Base-by-base conservation (phyloP, 2,888 invertebrate species). In the Tribolium freemani region DNA sequence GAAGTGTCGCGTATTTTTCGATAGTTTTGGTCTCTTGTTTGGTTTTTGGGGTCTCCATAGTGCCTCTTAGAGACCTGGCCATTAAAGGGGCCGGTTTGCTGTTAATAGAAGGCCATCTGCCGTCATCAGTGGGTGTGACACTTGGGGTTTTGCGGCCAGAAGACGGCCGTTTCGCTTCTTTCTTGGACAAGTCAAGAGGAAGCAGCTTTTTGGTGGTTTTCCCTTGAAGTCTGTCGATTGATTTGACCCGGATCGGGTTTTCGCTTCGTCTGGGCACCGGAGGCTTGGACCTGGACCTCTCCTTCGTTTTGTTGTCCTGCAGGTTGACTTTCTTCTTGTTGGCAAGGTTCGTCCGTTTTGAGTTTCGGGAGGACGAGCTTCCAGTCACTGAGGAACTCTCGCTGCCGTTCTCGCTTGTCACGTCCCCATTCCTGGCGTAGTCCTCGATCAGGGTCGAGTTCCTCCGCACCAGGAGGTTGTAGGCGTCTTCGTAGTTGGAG, bases 1-100 rank as follows among this genome's bases (percentile, higher is more conserved):
- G 95, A 48, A 95, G 84, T 0, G 95, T 95, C 5, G 93, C 94
- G 79, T 93, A 94, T 78, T 93, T 92, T 81, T 94, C 94, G 8
- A 92, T 88, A 0, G 91, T 88, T 51, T 84, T 86, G 11, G 89
- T 85, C 67, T 88, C 86, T 69, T 87, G 88, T 76, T 80, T 79
- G 73, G 76, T 74, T 78, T 83, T 76, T 78, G 83, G 21, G 83
- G 81, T 77, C 81, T 80, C 76, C 83, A 56, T 80, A 78, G 46
- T 83, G 73, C 88, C 82, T 61, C 89, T 78, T 61, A 83, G 72
- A 1, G 85, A 84, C 58, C 84, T 77, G 0, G 85, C 84, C 82
- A 87, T 84, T 21, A 83, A 76, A 2, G 86, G 82, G 6, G 85
- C 83, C n/a, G 85, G 83, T 81, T 82, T 84, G 86, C 88, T 83